phyloP scores from a whole-genome alignment of 2,113 vertebrate genomes.

The Notechis scutatus region DNA sequence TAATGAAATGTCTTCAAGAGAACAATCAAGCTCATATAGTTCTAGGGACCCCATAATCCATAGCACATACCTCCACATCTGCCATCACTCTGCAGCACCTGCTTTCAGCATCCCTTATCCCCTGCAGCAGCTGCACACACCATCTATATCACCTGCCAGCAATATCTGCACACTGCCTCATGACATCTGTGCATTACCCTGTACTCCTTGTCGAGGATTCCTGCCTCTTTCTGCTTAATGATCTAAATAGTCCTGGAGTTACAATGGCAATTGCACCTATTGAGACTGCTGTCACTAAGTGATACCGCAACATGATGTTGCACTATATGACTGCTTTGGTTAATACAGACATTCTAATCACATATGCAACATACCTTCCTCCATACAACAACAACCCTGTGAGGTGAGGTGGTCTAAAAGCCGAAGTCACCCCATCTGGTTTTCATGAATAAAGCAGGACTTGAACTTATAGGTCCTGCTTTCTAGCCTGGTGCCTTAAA shows the following conservation, averaged over 20 bases:
- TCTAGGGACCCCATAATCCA: background rate
- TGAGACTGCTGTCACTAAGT: background rate
- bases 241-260: background rate
- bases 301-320: background rate
- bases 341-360: background rate
- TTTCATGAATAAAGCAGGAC: background rate
- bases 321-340: background rate
- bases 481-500: background rate
- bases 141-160: background rate
- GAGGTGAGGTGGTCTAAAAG: background rate
- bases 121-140: background rate
- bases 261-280: background rate
- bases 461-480: background rate
- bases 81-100: too few species aligned
- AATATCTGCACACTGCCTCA: background rate
- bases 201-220: background rate
- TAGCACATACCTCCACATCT: background rate
- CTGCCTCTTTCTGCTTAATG: background rate
- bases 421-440: background rate
- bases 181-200: background rate
- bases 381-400: background rate
- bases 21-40: background rate
- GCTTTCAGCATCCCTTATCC: too few species aligned
- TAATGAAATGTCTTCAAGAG: background rate
- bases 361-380: background rate